phyloP scores from a whole-genome alignment of 1,140 invertebrate genomes.

The Pantala flavescens region DNA sequence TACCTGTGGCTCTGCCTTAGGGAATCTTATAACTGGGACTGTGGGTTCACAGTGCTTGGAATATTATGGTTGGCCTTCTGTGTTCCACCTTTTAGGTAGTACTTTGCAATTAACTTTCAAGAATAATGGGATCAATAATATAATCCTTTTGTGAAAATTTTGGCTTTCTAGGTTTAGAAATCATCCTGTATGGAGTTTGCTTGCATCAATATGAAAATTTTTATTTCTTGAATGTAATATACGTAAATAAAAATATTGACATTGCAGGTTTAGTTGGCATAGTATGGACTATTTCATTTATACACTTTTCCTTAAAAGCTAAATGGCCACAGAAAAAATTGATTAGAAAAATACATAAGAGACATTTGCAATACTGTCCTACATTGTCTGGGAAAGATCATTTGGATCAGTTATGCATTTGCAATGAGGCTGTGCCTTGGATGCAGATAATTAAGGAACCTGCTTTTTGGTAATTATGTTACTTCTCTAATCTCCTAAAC shows the following conservation, averaged over 20 bases:
- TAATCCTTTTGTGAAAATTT: too few relatives aligned
- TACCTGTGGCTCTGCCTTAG: conserved; percentile 51
- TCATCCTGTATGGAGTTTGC: too few relatives aligned
- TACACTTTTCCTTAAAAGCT: not conserved
- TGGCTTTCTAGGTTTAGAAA: too few relatives aligned
- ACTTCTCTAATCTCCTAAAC: conserved; percentile 6
- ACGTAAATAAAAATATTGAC: too few relatives aligned
- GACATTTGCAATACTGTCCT: not conserved
- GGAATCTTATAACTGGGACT: conserved; percentile 55
- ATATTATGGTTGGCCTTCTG: conserved; percentile 52
- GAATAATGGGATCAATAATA: too few relatives aligned
- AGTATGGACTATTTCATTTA: conserved; percentile 36
- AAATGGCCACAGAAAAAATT: not conserved
- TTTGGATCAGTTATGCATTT: not conserved
- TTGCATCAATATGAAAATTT: too few relatives aligned
- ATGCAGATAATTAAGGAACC: conserved; percentile 42
- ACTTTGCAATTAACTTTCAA: not conserved
- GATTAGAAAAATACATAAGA: conserved; percentile 28
- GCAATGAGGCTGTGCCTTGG: conserved; percentile 41
- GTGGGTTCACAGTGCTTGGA: conserved; percentile 57
- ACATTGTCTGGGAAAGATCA: not conserved
- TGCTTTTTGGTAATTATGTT: conserved; percentile 43
- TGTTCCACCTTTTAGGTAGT: conserved; percentile 51
- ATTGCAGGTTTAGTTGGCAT: conserved; percentile 41
- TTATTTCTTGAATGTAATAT: too few relatives aligned